Conservation (phyloP, 1,140 invertebrate genomes). For the Nylanderia fulva region DNA sequence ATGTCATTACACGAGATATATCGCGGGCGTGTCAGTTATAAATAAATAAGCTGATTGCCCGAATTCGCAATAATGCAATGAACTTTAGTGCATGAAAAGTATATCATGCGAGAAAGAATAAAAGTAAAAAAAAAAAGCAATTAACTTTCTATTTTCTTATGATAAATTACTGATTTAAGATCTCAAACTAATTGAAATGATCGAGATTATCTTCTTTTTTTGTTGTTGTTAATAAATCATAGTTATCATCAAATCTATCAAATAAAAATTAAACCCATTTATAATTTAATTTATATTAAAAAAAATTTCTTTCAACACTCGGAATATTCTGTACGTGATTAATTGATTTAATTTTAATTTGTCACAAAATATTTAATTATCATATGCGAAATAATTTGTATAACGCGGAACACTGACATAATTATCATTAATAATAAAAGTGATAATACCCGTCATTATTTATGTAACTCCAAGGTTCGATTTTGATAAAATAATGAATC, state of each 20-base stretch:
- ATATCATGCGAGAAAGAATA: no score
- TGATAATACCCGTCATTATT: no score
- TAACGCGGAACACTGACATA: no score
- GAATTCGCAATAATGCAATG: neutral
- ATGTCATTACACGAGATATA: slow-evolving; percentile 19
- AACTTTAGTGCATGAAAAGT: neutral
- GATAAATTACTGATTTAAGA: slow-evolving; percentile 11
- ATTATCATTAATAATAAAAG: neutral
- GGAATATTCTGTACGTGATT: neutral
- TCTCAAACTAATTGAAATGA: slow-evolving; percentile 18
- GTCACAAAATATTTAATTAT: neutral
- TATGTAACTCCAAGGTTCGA: no score
- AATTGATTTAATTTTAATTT: neutral
- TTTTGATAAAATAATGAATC: no score
- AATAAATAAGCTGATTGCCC: neutral
- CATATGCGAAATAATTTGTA: neutral
- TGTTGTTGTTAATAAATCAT: neutral
- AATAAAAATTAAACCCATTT: neutral
- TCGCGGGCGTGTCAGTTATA: slow-evolving; percentile 18
- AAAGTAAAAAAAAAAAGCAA: neutral
- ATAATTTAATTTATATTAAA: neutral
- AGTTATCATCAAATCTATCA: neutral
- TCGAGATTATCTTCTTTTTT: no score
- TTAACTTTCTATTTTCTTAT: slow-evolving; percentile 20
- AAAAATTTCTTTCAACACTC: neutral